Conservation (phyloP, 2,888 invertebrate genomes). For the Acrocera orbiculus region DNA sequence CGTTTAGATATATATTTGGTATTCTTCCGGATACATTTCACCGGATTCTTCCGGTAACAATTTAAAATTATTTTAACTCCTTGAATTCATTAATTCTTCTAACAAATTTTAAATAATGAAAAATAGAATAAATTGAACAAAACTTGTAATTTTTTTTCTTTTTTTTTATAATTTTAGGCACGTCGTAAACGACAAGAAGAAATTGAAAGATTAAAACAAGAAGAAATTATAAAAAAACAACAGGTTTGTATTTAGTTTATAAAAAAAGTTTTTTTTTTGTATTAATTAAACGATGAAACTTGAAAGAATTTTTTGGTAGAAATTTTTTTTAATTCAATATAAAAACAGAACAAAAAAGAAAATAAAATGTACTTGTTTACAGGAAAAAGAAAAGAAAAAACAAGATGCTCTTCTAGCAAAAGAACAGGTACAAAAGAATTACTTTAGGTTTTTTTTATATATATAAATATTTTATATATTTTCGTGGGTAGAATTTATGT, state of each 20-base stretch:
- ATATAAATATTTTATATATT: too few species aligned
- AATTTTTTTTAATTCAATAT: neutral
- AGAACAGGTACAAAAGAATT: conserved; percentile 77
- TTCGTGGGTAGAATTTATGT: too few species aligned
- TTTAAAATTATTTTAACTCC: too few species aligned
- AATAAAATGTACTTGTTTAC: conserved; percentile 22
- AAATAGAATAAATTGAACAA: too few species aligned
- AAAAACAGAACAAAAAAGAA: conserved; percentile 2
- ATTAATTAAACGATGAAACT: neutral
- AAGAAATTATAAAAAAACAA: conserved; percentile 69
- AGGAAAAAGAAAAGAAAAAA: conserved; percentile 82
- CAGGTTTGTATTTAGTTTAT: conserved; percentile 41
- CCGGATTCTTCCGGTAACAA: too few species aligned
- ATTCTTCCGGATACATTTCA: too few species aligned
- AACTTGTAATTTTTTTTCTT: too few species aligned
- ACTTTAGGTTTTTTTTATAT: too few species aligned
- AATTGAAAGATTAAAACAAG: conserved; percentile 62
- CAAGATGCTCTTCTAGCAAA: conserved; percentile 77
- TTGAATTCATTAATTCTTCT: too few species aligned
- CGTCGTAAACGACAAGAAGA: conserved; percentile 74
- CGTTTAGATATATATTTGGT: too few species aligned
- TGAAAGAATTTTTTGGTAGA: neutral
- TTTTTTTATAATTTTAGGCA: conserved; percentile 41
- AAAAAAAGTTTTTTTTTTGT: conserved; percentile 3
- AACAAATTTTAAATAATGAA: too few species aligned